Conservation (phyloP, 1,140 invertebrate species). For the Episyrphus balteatus region DNA sequence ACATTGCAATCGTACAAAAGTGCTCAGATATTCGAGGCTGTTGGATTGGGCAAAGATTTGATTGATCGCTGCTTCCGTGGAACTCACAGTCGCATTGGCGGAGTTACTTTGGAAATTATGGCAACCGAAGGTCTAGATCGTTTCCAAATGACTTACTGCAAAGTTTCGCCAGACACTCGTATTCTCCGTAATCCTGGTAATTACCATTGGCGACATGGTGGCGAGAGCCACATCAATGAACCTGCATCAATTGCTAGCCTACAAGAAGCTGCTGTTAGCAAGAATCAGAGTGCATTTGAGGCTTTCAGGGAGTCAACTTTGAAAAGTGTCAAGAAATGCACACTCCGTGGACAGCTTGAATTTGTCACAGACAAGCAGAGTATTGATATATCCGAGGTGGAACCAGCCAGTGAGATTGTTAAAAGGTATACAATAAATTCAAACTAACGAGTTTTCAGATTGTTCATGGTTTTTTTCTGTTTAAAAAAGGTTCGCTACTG, state of each 20-base stretch:
- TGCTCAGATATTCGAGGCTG: constrained; percentile 98
- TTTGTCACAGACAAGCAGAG: constrained; percentile 63
- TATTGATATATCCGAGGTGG: constrained; percentile 79
- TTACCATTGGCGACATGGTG: constrained; percentile 93
- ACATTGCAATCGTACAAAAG: constrained; percentile 99
- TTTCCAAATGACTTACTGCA: constrained; percentile 68
- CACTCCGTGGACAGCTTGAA: constrained; percentile 86
- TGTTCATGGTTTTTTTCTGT: neutral
- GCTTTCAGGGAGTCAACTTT: constrained; percentile 79
- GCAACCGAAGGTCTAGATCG: constrained; percentile 79
- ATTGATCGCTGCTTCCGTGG: constrained; percentile 92
- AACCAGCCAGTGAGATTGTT: constrained; percentile 87
- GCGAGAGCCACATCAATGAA: constrained; percentile 97
- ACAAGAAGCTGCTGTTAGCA: constrained; percentile 77
- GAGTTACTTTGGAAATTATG: constrained; percentile 79
- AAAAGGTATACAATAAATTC: constrained; percentile 56
- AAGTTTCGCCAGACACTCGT: constrained; percentile 56
- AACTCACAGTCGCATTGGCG: constrained; percentile 90
- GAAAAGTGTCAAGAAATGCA: constrained; percentile 77
- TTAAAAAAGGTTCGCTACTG: constrained; percentile 32
- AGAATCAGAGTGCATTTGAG: constrained; percentile 75
- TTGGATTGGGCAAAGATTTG: constrained; percentile 85
- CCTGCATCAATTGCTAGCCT: constrained; percentile 85
- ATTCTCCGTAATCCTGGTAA: constrained; percentile 88
- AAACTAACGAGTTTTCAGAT: neutral